Evolutionary conservation across 2,113 vertebrate species (phyloP).

Genomic region (Genyomyrus donnyi): DNA sequence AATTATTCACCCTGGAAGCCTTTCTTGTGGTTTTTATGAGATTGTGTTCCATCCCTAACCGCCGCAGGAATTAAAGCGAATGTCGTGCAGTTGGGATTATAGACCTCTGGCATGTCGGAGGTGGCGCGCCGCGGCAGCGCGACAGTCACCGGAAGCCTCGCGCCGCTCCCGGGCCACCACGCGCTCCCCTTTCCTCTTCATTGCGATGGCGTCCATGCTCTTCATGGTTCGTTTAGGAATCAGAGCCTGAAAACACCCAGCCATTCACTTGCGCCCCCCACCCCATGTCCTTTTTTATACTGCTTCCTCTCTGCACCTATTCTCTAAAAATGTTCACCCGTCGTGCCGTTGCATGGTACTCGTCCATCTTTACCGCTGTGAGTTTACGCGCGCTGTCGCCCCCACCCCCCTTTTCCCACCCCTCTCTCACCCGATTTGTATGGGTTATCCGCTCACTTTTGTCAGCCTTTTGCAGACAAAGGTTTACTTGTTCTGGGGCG

Average conservation of each 20-base stretch:
- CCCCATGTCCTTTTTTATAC: slow-evolving; percentile 12
- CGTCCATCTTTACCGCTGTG: not conserved
- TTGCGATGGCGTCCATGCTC: slow-evolving; percentile 33
- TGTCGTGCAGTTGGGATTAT: not conserved
- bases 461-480: not conserved
- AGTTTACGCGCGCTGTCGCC: not conserved
- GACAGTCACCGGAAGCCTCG: not conserved
- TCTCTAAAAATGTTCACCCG: slow-evolving; percentile 26
- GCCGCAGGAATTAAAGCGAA: not conserved
- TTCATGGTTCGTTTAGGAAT: slow-evolving; percentile 44
- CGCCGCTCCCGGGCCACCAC: not conserved
- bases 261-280: slow-evolving; percentile 24
- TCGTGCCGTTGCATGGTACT: not conserved
- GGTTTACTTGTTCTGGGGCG: not conserved
- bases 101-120: not conserved
- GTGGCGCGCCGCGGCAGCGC: not conserved
- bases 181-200: not conserved
- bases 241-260: slow-evolving; percentile 37
- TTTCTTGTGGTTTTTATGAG: not conserved
- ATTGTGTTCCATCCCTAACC: not conserved
- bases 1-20: not conserved
- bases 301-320: slow-evolving; percentile 18
- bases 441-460: not conserved
- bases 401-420: slow-evolving; percentile 26
- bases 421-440: not conserved